Evolutionary conservation across 1,140 invertebrate genomes (phyloP), one percentile per base, ranked within the genome.

Genomic region (Aphelenchoides avenae): DNA sequence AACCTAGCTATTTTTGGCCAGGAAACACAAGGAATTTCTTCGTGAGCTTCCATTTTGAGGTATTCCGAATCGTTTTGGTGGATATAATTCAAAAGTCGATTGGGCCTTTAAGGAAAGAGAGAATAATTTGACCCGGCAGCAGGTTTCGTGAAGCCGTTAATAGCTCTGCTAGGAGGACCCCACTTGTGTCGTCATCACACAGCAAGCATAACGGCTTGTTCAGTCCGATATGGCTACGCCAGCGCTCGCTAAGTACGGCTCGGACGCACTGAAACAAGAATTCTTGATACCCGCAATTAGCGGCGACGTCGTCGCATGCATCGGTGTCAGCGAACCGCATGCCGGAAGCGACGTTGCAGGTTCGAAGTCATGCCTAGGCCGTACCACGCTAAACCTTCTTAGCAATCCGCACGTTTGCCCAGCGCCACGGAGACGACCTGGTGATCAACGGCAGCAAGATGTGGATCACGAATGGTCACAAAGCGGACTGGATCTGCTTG

Each of bases 401-500:
- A 81, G 80, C 67, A 52, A 77, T 83, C 20, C 64, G 70, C 34
- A 80, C 78, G 13, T 78, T 62, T 50, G 82, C 82, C 29, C 72
- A 71, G 5, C 71, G 73, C 24, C 66, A 78, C 42, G 82, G 80
- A 26, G 82, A 79, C 67, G 83, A 84, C 67, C 72, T 79, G 18
- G 75, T 84, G 13, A 84, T 84, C 13, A 84, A 84, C 70, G 83
- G 83, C 2, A 72, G 78, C 4, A 84, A 84, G 68, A 82, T 83
- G 81, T 84, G 83, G 83, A 84, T 79, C 20, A 83, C 83, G 4
- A 84, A 82, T 70, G 82, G 80, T 2, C 59, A 71, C 26, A 81
- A 84, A 68, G 82, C 82, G 5, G 84, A 84, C 68, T 84, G 82
- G 82, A 84, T 84, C 72, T 83, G 82, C 70, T 66, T 84, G 11